Conservation (phyloP, 2,797 vertebrate genomes). For the Eptatretus atami region DNA sequence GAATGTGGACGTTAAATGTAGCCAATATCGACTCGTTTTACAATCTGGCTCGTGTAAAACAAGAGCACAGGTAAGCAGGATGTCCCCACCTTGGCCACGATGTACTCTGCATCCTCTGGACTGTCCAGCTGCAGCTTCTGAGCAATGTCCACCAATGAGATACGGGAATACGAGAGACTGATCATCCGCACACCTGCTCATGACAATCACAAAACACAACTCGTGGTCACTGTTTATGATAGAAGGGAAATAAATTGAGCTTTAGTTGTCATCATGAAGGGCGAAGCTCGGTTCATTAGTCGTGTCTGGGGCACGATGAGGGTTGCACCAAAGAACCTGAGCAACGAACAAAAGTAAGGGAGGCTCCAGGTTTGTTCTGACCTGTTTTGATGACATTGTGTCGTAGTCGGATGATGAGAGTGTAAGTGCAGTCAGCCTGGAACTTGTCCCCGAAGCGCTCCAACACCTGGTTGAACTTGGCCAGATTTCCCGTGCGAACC, state of each 20-base stretch:
- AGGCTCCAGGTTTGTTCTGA: no score
- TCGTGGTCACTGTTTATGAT: no score
- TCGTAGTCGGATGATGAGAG: slow-evolving; percentile 75
- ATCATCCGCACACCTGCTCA: slow-evolving; percentile 65
- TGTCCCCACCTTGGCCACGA: slow-evolving; percentile 53
- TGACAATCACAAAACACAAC: no score
- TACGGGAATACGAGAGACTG: slow-evolving; percentile 76
- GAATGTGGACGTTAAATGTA: no score
- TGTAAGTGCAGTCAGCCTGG: slow-evolving; percentile 71
- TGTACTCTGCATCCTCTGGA: slow-evolving; percentile 76
- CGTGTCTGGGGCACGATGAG: no score
- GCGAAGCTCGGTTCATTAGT: no score
- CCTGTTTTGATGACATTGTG: slow-evolving; percentile 97
- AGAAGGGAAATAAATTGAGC: no score
- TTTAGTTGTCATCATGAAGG: no score
- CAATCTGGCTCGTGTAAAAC: background rate
- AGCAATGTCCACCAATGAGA: slow-evolving; percentile 69
- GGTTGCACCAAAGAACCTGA: no score
- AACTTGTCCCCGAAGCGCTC: slow-evolving; percentile 92
- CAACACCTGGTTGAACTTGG: slow-evolving; percentile 73
- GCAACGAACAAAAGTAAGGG: no score
- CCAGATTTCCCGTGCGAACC: slow-evolving; percentile 58
- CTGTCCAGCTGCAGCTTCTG: slow-evolving; percentile 86
- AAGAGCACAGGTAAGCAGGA: background rate
- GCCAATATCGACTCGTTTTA: background rate